Conservation (phyloP, 2,888 invertebrate genomes). For the Muschampia plurimacula region DNA sequence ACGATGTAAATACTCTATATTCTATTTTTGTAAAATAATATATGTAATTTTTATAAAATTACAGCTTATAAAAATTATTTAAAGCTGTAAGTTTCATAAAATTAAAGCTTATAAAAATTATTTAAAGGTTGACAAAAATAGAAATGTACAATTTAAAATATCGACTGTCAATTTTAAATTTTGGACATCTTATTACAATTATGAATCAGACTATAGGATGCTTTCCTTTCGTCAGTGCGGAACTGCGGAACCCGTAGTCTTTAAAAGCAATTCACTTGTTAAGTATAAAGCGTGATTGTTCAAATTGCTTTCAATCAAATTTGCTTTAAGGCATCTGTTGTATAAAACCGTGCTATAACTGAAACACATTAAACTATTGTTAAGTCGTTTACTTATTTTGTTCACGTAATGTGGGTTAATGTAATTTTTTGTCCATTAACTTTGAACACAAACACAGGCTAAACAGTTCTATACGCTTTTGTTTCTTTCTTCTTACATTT, state of each 20-base stretch:
- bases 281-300: slow-evolving; percentile 16
- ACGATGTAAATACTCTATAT: no score
- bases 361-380: slow-evolving; percentile 30
- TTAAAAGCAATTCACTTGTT: not conserved
- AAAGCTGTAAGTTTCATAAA: no score
- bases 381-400: slow-evolving; percentile 14
- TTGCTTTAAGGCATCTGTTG: slow-evolving; percentile 26
- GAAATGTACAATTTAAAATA: no score
- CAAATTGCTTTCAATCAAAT: slow-evolving; percentile 27
- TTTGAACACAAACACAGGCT: slow-evolving; percentile 15
- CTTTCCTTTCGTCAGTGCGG: not conserved
- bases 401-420: slow-evolving; percentile 20
- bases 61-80: no score
- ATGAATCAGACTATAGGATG: no score
- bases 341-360: slow-evolving; percentile 21
- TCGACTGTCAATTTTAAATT: no score
- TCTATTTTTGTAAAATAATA: no score
- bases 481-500: slow-evolving; percentile 9
- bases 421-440: slow-evolving; percentile 5
- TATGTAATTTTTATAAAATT: no score
- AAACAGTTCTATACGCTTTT: slow-evolving; percentile 15
- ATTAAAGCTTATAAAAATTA: no score
- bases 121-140: no score
- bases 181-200: no score
- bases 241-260: no score